A percentile compares a stretch with the other conserved stretches of the same genome.
Conservation (phyloP, 92 coral and sea anemone species). For the Parazoanthus swiftii region DNA sequence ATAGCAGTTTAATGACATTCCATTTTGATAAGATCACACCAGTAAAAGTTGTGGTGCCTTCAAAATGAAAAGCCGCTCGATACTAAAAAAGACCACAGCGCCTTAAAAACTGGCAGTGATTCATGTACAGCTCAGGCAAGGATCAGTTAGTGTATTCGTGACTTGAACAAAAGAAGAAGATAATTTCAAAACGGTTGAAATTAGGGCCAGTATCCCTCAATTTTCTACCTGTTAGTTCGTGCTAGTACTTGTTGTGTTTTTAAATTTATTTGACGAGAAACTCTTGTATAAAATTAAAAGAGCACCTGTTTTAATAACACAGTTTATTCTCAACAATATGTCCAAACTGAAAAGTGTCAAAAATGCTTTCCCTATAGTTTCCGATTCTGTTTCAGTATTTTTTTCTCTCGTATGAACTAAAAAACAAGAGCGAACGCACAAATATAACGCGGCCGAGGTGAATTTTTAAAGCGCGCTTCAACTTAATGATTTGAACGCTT, state of each 20-base stretch:
- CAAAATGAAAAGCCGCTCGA: background rate
- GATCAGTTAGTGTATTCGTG: background rate
- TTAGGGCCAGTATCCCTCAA: background rate
- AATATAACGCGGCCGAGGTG: too few species aligned
- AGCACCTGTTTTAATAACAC: constrained; percentile 2
- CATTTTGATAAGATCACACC: constrained; percentile 4
- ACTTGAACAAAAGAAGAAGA: background rate
- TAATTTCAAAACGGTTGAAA: background rate
- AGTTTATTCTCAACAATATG: background rate
- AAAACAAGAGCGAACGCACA: background rate
- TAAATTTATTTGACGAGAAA: background rate
- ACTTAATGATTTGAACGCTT: background rate
- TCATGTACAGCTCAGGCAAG: background rate
- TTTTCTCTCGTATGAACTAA: background rate
- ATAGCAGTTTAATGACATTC: background rate
- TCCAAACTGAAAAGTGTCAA: background rate
- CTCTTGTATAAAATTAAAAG: background rate
- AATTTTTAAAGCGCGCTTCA: background rate
- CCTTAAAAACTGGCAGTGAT: background rate
- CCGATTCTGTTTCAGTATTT: too few species aligned
- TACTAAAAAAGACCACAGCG: too few species aligned
- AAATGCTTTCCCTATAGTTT: background rate
- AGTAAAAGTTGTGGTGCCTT: background rate
- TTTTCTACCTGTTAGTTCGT: constrained; percentile 10
- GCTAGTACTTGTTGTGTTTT: background rate